Conservation (phyloP, 2,888 invertebrate species). For the Pristionchus japonicus region DNA sequence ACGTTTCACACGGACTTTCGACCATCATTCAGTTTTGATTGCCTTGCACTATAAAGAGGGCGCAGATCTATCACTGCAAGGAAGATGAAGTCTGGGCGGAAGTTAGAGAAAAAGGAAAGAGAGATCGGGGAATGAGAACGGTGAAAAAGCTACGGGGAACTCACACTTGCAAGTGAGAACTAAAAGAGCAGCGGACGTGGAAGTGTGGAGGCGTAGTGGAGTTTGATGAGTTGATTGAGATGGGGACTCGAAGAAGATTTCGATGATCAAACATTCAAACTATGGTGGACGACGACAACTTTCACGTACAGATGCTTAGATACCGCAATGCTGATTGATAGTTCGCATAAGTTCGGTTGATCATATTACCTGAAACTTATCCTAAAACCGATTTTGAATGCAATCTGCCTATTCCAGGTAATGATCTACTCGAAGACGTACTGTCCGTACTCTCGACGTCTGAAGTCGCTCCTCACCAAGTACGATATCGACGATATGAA, state of each 20-base stretch:
- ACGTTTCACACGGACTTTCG: neutral
- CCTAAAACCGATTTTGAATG: no score
- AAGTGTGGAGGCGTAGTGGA: neutral
- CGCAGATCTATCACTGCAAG: neutral
- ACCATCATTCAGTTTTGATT: neutral
- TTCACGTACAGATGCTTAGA: no score
- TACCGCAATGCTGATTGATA: no score
- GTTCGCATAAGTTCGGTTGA: no score
- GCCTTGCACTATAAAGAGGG: neutral
- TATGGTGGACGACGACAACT: neutral
- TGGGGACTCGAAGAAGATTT: neutral
- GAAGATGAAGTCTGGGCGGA: conserved; percentile 25
- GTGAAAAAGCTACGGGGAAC: neutral
- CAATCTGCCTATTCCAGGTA: conserved; percentile 59
- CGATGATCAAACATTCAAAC: neutral
- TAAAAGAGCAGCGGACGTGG: neutral
- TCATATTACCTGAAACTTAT: no score
- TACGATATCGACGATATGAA: conserved; percentile 66
- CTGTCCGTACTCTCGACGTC: conserved; percentile 64
- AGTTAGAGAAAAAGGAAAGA: conserved; percentile 24
- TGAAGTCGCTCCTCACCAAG: conserved; percentile 59
- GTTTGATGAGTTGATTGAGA: neutral
- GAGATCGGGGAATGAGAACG: neutral
- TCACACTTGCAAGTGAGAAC: conserved; percentile 5
- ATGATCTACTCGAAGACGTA: conserved; percentile 69